Conservation (phyloP, 2,113 vertebrate genomes). For the Halcyon malimbica region DNA sequence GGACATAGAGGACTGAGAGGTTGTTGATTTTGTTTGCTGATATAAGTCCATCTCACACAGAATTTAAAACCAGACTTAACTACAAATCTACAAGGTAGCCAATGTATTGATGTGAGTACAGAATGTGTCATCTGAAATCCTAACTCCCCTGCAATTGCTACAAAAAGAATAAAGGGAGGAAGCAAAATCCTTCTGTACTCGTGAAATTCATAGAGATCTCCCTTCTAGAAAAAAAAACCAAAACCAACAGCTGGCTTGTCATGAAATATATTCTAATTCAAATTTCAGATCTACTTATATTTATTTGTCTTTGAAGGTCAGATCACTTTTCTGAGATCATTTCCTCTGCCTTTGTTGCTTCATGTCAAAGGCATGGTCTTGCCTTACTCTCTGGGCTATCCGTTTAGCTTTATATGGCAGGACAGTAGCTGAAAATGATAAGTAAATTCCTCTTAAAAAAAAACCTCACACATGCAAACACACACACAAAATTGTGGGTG, state of each 20-base stretch:
- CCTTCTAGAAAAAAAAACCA: not conserved
- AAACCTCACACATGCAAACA: not conserved
- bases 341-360: not conserved
- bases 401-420: not conserved
- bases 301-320: not conserved
- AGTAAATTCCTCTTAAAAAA: not conserved
- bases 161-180: not conserved
- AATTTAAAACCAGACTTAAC: not conserved
- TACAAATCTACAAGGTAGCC: not conserved
- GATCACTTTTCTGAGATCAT: not conserved
- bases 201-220: not conserved
- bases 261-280: not conserved
- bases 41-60: not conserved
- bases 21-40: not conserved
- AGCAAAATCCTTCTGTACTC: not conserved
- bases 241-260: not conserved
- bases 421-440: not conserved
- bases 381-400: not conserved
- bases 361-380: not conserved
- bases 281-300: not conserved
- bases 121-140: not conserved
- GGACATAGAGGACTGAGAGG: not conserved
- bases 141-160: not conserved
- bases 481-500: not conserved
- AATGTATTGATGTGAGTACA: not conserved